Base-by-base conservation (phyloP, 1,140 invertebrate species). In the Heterodera carotae region DNA sequence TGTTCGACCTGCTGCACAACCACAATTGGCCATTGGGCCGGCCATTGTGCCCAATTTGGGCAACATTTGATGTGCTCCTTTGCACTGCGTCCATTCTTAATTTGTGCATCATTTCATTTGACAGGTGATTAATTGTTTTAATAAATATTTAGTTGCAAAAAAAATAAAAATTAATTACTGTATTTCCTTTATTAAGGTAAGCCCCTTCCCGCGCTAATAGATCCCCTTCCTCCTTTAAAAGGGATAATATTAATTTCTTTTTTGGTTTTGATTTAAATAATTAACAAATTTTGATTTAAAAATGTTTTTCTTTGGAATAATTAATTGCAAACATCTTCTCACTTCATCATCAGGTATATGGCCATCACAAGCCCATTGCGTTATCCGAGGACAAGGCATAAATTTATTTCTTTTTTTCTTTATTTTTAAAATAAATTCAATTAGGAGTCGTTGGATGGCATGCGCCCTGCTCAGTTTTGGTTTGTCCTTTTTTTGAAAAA, bases 331-430 rank as follows among this genome's bases (percentile, higher is more conserved):
- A n/a, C n/a, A n/a, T n/a, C n/a, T n/a, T n/a, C n/a, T n/a, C n/a
- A n/a, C n/a, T n/a, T n/a, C n/a, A 1, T 53, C 48, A 6, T 29
- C 25, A 73, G 70, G 25, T 90, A 90, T 83, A 89, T 90, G 81
- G 89, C 90, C 22, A 90, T 90, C 68, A 90, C 89, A 18, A 84
- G 88, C 67, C 90, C 90, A 25, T 87, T 90, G 48, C 85, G 89
- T 76, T 90, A 90, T 78, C 89, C 89, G 62, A 88, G 89, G 80
- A 90, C 89, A 72, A 83, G 84, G 83, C 84, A 36, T 39, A 69
- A 43, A 43, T 12, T 10, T 10, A n/a, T 12, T 8, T 12, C 7
- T 15, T 18, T 12, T 62, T 25, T 62, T n/a, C n/a, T 31, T 62
- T 25, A 62, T 62, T 62, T 62, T 62, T 62, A 31, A 62, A 71